Base-by-base conservation (phyloP, 2,888 invertebrate species). In the Aromia moschata region DNA sequence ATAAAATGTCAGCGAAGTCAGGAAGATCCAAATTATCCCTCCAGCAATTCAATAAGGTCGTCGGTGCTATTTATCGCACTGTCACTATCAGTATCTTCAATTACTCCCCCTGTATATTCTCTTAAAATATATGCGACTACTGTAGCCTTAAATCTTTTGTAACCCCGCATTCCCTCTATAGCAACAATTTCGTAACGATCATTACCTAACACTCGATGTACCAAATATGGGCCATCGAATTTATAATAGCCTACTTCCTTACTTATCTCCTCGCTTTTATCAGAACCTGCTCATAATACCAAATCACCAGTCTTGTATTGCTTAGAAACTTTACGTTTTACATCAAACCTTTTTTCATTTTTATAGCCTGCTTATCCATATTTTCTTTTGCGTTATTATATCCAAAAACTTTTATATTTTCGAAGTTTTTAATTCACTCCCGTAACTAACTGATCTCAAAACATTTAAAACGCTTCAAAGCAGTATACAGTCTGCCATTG, bases 171-270 rank as follows among this genome's bases (percentile, higher is more conserved):
- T 4, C 66, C 64, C 58, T 63, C 58, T 2, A 68, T 40, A 2
- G 64, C 54, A 4, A 54, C 49, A 37, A 68, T 61, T 52, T 65
- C 56, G 37, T 68, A 68, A 10, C 63, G 44, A 30, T 68, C 68
- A 33, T 61, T 61, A 1, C 56, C 65, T 14, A 63, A 18, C 2
- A 60, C 40, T 47, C 49, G 56, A n/a, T 36, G 40, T 4, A 68
- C 37, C 49, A 56, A 60, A 25, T 66, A 68, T 15, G 67, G 67
- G 1, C 67, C 68, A 15, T 65, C 62, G 52, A 49, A 69, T 45
- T 55, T 46, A 46, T 30, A 30, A 7, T 58, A 31, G n/a, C 61
- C 58, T 25, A 66, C 43, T 38, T 69, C 65, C n/a, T 56, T 45
- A 17, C 56, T 60, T 14, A 56, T 57, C 12, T 64, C 56, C 2